Evolutionary conservation across 2,888 invertebrate species (phyloP), one percentile per base, ranked within the genome.

Genomic region (Tinea trinotella): DNA sequence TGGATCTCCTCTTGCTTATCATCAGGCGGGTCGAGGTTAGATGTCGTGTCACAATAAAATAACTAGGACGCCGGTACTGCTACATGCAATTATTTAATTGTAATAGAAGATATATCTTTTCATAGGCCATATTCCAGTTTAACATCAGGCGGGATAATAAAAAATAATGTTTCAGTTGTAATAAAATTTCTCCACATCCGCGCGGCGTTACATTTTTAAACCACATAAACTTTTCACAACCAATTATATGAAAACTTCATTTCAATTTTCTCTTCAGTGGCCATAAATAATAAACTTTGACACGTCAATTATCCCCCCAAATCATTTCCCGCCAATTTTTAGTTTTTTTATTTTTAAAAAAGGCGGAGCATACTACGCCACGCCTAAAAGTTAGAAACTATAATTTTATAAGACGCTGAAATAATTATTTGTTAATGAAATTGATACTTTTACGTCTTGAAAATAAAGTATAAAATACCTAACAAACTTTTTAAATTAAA

Each of bases 281-380:
- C 71, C 73, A 81, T 81, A 79, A 84, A 83, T 84, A 84, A 80
- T 81, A 67, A 61, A 70, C 66, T 73, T 71, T 76, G 83, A 84
- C 82, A 70, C 70, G 76, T 79, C 82, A 82, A 82, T 85, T 81
- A 83, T 80, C 76, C 68, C 68, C 68, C 65, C 61, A 71, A 74
- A 76, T 70, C 71, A 68, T 67, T 80, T 76, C 69, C 72, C 71
- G 72, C 64, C 61, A 53, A 56, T 24, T 24, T 50, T 50, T 64
- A 63, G 64, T 63, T 66, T 67, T 63, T 66, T 67, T 67, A 68
- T 64, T 65, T 64, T 64, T 62, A 10, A 36, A 13, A 17, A 17
- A 36, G 75, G 73, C 71, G 77, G 77, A 64, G 60, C 58, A 17
- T 36, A 34, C 3, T 55, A 55, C 62, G 65, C 76, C 82, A 76